These are phyloP conservation scores for Atta cephalotes DNA, from an alignment of 1,140 invertebrate genomes.

Conservation along the genomic window DNA sequence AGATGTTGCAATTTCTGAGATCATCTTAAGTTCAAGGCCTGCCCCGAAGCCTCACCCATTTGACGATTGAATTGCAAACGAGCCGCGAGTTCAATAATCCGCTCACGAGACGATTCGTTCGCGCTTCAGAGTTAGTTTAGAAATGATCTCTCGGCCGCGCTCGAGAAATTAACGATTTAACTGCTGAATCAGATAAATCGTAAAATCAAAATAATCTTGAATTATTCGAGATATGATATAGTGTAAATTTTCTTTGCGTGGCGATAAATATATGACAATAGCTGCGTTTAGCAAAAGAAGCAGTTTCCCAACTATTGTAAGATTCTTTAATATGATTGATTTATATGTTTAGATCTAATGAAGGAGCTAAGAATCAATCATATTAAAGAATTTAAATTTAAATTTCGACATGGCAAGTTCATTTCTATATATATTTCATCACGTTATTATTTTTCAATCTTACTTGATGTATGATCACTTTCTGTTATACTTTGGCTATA, in stretches of 20 bases:
- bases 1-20: slow-evolving; percentile 52
- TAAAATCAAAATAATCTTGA: neutral
- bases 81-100: slow-evolving; percentile 52
- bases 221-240: neutral
- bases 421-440: too few relatives aligned
- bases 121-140: neutral
- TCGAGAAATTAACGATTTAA: slow-evolving; percentile 37
- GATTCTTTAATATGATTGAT: too few relatives aligned
- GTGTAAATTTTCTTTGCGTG: neutral
- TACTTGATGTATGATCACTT: too few relatives aligned
- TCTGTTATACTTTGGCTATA: too few relatives aligned
- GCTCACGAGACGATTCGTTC: slow-evolving; percentile 31
- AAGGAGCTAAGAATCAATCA: too few relatives aligned
- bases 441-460: too few relatives aligned
- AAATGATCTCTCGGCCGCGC: slow-evolving; percentile 9
- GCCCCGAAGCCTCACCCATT: slow-evolving; percentile 27
- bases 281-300: too few relatives aligned
- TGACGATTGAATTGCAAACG: slow-evolving; percentile 58
- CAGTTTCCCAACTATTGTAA: too few relatives aligned
- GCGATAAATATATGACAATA: too few relatives aligned
- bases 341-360: too few relatives aligned
- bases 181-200: neutral
- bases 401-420: too few relatives aligned
- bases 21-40: slow-evolving; percentile 64
- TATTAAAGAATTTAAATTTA: too few relatives aligned